These are phyloP conservation scores for Hydractinia echinata DNA, from an alignment of 30 jellyfish, hydroid and myxozoan species.

Conservation along the genomic window DNA sequence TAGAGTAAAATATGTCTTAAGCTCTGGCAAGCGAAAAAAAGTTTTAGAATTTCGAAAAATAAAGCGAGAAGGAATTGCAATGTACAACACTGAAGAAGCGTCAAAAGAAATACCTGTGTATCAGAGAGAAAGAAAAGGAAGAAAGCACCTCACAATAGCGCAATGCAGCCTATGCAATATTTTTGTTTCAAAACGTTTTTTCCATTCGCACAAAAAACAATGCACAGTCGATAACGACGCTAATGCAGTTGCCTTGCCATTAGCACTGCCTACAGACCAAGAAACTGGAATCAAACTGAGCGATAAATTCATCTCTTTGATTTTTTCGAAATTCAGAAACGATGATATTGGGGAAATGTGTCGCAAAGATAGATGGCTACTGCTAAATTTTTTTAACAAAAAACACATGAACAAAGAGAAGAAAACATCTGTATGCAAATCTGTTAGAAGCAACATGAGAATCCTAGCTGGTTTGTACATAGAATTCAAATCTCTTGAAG, in stretches of 20 bases:
- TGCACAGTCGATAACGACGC: neutral
- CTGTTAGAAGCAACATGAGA: slow-evolving; percentile 20
- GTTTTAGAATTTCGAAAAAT: neutral
- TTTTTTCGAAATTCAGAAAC: slow-evolving; percentile 3
- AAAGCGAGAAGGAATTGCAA: slow-evolving; percentile 6
- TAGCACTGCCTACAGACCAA: neutral
- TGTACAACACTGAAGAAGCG: slow-evolving; percentile 3
- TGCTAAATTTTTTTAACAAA: neutral
- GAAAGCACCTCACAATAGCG: neutral
- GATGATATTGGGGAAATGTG: slow-evolving; percentile 1
- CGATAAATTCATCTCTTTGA: neutral
- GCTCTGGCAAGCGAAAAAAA: neutral
- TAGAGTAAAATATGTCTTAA: neutral
- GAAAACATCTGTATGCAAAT: neutral
- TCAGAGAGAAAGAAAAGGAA: slow-evolving; percentile 4
- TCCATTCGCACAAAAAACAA: neutral
- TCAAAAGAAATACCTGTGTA: neutral
- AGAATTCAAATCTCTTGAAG: neutral
- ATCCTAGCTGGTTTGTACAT: neutral
- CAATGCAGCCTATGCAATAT: neutral
- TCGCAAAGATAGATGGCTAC: neutral
- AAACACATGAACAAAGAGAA: neutral
- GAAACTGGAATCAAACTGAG: neutral
- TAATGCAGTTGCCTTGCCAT: neutral
- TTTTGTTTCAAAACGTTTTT: slow-evolving; percentile 2